Evolutionary conservation across 2,888 invertebrate species (phyloP).

Genomic region (Nematopogon swammerdamellus): DNA sequence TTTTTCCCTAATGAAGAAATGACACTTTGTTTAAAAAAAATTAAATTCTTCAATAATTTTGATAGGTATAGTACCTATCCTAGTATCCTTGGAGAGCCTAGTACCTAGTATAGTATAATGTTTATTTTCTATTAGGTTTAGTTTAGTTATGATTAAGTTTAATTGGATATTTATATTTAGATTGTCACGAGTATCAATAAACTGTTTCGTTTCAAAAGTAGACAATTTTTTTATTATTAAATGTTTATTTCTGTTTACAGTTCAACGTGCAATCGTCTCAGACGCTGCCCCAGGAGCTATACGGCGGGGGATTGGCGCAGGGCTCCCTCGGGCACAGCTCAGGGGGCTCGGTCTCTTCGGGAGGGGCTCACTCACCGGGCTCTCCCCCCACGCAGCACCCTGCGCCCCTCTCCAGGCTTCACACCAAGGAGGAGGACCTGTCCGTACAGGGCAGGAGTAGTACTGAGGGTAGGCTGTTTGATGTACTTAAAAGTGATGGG

Average conservation of each 20-base stretch:
- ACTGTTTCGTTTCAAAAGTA: too few relatives aligned
- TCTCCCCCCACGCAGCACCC: conserved; percentile 18
- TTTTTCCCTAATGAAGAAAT: too few relatives aligned
- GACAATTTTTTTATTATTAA: not conserved
- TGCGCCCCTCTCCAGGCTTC: conserved; percentile 26
- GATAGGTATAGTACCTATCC: too few relatives aligned
- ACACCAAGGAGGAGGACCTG: conserved; percentile 63
- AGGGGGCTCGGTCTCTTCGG: conserved; percentile 11
- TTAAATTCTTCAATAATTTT: too few relatives aligned
- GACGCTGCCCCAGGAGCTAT: conserved; percentile 27
- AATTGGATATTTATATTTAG: not conserved
- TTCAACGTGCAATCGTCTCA: conserved; percentile 43
- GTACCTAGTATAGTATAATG: too few relatives aligned
- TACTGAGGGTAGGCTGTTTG: conserved; percentile 46
- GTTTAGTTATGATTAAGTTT: too few relatives aligned
- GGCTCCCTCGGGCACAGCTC: conserved; percentile 8
- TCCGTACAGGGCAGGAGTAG: conserved; percentile 60
- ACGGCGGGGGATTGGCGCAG: conserved; percentile 15
- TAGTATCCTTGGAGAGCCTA: too few relatives aligned
- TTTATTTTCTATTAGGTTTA: too few relatives aligned
- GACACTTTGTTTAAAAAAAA: too few relatives aligned
- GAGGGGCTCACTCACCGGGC: conserved; percentile 19
- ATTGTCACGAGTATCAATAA: too few relatives aligned
- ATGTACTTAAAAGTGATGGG: too few relatives aligned
- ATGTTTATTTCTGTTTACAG: conserved; percentile 22